Conservation (phyloP, 2,888 invertebrate genomes). For the Campoplex nolae region DNA sequence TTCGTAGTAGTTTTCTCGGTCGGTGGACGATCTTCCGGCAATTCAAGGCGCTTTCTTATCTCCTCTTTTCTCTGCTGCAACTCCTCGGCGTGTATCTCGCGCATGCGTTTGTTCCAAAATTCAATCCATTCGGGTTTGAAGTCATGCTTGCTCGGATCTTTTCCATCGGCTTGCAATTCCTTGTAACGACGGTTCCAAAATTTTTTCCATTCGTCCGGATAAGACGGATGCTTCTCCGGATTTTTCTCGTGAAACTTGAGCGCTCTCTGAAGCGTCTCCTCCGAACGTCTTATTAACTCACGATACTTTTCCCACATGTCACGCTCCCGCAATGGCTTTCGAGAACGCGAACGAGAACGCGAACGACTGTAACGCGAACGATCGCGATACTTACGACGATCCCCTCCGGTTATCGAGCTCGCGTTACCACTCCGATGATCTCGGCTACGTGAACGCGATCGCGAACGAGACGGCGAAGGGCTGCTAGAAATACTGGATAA, state of each 20-base stretch:
- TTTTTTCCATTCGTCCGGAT: conserved; percentile 95
- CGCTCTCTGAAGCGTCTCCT: conserved; percentile 88
- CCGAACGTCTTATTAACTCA: conserved; percentile 83
- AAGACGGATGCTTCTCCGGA: conserved; percentile 95
- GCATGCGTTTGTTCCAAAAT: conserved; percentile 94
- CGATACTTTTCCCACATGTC: conserved; percentile 86
- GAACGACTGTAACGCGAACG: conserved; percentile 67
- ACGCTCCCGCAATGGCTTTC: conserved; percentile 83
- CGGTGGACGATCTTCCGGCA: conserved; percentile 84
- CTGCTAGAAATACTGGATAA: conserved; percentile 86
- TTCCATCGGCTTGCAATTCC: conserved; percentile 90
- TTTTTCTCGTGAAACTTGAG: conserved; percentile 92
- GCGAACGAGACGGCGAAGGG: conserved; percentile 81
- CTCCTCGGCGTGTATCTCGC: conserved; percentile 90
- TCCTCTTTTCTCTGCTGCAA: conserved; percentile 89
- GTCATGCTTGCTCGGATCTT: conserved; percentile 92
- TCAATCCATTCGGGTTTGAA: conserved; percentile 96
- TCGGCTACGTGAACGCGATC: conserved; percentile 78
- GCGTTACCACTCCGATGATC: conserved; percentile 53
- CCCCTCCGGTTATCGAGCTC: conserved; percentile 22
- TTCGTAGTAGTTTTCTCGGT: conserved; percentile 69
- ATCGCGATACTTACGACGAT: conserved; percentile 44
- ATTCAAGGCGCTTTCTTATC: conserved; percentile 87
- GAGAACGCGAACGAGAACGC: conserved; percentile 75
- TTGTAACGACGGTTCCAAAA: conserved; percentile 95